Conservation (phyloP, 1,140 invertebrate genomes). For the Dinothrombium tinctorium region DNA sequence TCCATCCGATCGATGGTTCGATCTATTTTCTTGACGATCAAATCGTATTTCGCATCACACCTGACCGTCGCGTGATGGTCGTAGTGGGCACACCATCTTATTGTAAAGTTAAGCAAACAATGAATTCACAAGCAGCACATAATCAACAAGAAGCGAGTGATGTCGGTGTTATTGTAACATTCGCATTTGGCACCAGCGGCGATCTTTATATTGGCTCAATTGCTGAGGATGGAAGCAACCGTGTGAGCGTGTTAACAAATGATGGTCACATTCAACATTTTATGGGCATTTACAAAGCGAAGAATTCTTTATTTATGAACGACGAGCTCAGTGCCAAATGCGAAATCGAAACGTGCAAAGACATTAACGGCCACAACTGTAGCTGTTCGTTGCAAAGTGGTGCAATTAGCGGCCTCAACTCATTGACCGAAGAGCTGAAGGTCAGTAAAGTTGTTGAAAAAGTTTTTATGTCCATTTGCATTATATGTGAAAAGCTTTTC, state of each 20-base stretch:
- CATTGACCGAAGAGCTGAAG: neutral
- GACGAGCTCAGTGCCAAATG: neutral
- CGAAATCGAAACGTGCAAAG: slow-evolving; percentile 10
- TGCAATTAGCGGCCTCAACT: neutral
- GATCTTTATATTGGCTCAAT: slow-evolving; percentile 82
- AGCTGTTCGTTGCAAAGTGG: slow-evolving; percentile 5
- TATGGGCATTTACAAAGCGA: slow-evolving; percentile 36
- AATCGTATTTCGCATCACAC: slow-evolving; percentile 67
- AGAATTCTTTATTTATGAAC: neutral
- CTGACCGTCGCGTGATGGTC: slow-evolving; percentile 49
- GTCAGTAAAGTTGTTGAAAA: neutral
- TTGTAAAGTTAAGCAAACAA: slow-evolving; percentile 35
- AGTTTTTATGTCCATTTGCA: neutral
- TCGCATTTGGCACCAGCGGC: slow-evolving; percentile 81
- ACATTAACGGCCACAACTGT: slow-evolving; percentile 12
- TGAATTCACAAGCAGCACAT: slow-evolving; percentile 5
- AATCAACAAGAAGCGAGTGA: neutral
- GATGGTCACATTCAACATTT: slow-evolving; percentile 75
- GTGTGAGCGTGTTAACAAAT: slow-evolving; percentile 61
- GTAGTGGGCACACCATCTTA: slow-evolving; percentile 73
- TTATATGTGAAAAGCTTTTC: neutral
- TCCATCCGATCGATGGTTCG: slow-evolving; percentile 76
- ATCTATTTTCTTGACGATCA: slow-evolving; percentile 77
- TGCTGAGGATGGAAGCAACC: slow-evolving; percentile 79
- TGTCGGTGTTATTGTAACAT: slow-evolving; percentile 22